Evolutionary conservation across 1,140 invertebrate species (phyloP), one percentile per base, ranked within the genome.

Genomic region (Drosophila varians): DNA sequence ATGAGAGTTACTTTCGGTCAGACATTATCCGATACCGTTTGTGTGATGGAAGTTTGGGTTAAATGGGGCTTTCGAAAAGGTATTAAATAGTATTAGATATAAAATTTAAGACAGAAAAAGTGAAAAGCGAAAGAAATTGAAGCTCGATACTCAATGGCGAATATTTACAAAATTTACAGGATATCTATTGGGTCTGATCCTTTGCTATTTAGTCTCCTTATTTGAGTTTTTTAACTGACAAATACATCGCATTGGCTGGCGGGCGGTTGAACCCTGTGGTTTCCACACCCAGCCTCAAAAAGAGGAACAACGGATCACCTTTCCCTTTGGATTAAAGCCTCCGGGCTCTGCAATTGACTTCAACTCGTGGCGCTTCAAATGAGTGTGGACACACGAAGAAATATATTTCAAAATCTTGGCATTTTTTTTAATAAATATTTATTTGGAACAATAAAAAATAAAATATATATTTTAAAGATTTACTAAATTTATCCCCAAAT

Each of bases 321-420:
- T 72, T 56, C 23, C 28, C 19, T 47, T 14, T 16, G 14, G 14
- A 38, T 18, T 31, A 11, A 38, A 57, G 77, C 58, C 78, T 71
- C 70, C 60, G 53, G 74, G 56, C 72, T 38, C 79, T 84, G 75
- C 75, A 86, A 84, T 84, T 86, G 80, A 84, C 80, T 86, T 79
- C 61, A 65, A 76, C 79, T 83, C 79, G 79, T 84, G 79, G 79
- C 79, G 65, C 79, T 84, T 84, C 79, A 78, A 75, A 51, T 64
- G 61, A 46, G 60, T 66, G 46, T 26, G 16, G 26, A 5, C 60
- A 64, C 60, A 21, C 5, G 28, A 9, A 38, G 12, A 61, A 60
- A 38, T 19, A 4, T 5, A 11, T n/a, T 11, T 0, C 0, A 6
- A 25, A 25, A 9, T n/a, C n/a, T n/a, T n/a, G n/a, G n/a, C n/a